Evolutionary conservation across 1,140 invertebrate genomes (phyloP).

Genomic region (Adoxophyes honmai): DNA sequence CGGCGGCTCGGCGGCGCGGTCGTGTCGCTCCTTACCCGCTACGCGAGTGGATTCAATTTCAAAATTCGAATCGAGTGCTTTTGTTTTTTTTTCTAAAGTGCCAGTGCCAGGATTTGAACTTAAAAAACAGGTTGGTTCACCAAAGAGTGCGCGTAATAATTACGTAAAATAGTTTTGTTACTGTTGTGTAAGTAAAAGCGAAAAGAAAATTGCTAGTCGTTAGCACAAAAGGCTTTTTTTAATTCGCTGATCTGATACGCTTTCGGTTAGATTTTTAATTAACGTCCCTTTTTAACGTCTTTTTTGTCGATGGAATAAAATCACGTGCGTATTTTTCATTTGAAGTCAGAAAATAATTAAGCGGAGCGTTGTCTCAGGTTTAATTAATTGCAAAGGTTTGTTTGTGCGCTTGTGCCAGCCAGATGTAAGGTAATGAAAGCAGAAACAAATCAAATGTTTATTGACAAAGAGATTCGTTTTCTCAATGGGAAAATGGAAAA

Average conservation of each 20-base stretch:
- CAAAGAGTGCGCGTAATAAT: constrained; percentile 3
- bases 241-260: constrained; percentile 10
- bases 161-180: constrained; percentile 10
- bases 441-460: background rate
- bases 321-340: background rate
- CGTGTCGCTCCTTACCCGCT: background rate
- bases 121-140: constrained; percentile 4
- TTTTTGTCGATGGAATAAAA: background rate
- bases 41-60: background rate
- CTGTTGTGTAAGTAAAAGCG: constrained; percentile 13
- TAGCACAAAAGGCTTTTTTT: constrained; percentile 10
- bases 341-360: too few relatives aligned
- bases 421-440: background rate
- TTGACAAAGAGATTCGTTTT: background rate
- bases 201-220: constrained; percentile 3
- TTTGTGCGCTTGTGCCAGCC: too few relatives aligned
- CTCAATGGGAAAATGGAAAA: background rate
- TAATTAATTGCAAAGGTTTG: too few relatives aligned
- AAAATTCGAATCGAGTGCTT: constrained; percentile 8
- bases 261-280: constrained; percentile 8
- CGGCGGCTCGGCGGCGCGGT: background rate
- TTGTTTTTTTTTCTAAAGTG: constrained; percentile 11
- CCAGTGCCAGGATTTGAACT: constrained; percentile 10
- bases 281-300: background rate
- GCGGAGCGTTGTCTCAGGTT: too few relatives aligned